Conservation (phyloP, 2,797 vertebrate genomes). For the Cacajao melanocephalus region DNA sequence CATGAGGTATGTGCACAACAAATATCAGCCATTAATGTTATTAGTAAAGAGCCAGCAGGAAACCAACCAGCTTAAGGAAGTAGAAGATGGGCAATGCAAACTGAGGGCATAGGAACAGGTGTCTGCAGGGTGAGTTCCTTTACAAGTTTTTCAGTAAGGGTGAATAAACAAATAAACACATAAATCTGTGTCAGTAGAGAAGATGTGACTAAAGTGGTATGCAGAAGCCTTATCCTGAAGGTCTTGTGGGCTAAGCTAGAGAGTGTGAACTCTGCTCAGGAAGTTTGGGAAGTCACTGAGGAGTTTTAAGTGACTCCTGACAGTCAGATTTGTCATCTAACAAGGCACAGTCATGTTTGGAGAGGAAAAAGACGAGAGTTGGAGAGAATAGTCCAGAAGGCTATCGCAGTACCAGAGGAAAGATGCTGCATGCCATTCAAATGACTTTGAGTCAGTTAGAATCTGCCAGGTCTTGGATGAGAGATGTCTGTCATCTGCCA, state of each 20-base stretch:
- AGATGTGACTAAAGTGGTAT: not conserved
- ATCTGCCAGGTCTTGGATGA: not conserved
- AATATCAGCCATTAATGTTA: not conserved
- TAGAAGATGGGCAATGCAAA: not conserved
- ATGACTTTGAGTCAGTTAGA: not conserved
- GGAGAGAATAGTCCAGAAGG: not conserved
- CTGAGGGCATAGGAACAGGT: not conserved
- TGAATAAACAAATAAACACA: not conserved
- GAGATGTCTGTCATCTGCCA: not conserved
- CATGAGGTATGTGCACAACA: not conserved
- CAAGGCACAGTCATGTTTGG: not conserved
- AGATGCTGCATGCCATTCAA: not conserved
- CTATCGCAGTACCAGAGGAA: too few relatives aligned
- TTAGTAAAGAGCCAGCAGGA: not conserved
- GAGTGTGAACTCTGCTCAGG: not conserved
- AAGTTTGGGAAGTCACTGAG: not conserved
- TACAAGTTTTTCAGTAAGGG: not conserved
- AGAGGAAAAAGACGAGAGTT: not conserved
- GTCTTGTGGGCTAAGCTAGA: not conserved
- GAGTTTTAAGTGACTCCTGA: too few relatives aligned
- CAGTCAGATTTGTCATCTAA: not conserved
- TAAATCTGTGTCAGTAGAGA: not conserved
- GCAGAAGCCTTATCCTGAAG: too few relatives aligned
- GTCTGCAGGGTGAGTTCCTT: not conserved
- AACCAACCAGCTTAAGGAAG: not conserved